Evolutionary conservation across 2,888 invertebrate species (phyloP).

Genomic region (Papilio protenor): DNA sequence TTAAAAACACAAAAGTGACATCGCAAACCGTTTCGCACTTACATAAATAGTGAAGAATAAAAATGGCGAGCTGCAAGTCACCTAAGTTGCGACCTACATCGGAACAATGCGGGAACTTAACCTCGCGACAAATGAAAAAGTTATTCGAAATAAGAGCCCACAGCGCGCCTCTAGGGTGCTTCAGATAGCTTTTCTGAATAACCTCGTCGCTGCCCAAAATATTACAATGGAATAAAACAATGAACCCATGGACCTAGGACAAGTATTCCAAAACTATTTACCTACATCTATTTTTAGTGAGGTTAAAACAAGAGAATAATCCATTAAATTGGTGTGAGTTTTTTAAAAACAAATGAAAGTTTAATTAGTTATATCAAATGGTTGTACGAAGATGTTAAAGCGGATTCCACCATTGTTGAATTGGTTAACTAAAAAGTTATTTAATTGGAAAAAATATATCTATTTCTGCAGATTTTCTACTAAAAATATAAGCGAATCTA

Average conservation of each 20-base stretch:
- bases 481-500: background rate
- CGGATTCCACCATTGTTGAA: too few relatives aligned
- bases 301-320: too few relatives aligned
- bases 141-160: slow-evolving; percentile 35
- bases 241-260: background rate
- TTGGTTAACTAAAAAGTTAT: too few relatives aligned
- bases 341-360: too few relatives aligned
- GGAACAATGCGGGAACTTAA: slow-evolving; percentile 29
- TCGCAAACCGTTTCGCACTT: slow-evolving; percentile 17
- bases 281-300: background rate
- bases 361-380: too few relatives aligned
- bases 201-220: slow-evolving; percentile 16
- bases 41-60: background rate
- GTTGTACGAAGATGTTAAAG: too few relatives aligned
- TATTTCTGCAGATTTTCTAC: background rate
- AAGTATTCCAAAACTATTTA: background rate
- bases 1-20: slow-evolving; percentile 17
- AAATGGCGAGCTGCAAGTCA: background rate
- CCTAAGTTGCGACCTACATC: slow-evolving; percentile 16
- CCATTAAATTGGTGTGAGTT: too few relatives aligned
- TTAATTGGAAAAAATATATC: too few relatives aligned
- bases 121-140: slow-evolving; percentile 22
- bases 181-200: slow-evolving; percentile 8
- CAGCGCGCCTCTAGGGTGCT: slow-evolving; percentile 13
- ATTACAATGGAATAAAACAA: background rate